Evolutionary conservation across 2,797 vertebrate species (phyloP), one percentile per base, ranked within the genome.

Genomic region (Pseudochirops cupreus): DNA sequence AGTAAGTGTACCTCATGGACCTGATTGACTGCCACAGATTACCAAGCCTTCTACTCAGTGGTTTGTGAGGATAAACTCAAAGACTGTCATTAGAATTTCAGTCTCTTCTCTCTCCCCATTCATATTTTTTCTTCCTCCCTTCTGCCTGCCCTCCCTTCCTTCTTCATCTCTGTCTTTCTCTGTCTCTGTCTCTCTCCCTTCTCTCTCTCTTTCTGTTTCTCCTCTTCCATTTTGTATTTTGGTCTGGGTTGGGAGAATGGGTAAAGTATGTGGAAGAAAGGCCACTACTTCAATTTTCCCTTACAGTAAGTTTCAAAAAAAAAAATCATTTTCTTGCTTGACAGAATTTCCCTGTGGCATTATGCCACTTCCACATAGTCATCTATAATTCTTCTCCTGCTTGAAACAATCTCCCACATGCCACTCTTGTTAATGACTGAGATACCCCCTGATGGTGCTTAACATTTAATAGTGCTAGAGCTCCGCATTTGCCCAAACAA

Each of bases 381-480:
- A 98, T 98, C 98, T 97, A 98, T 99, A 99, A 99, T 98, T 99
- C 98, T 98, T 98, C 97, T 98, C 94, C 97, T 98, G 98, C 97
- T 99, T 98, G 97, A 98, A 99, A 99, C 98, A 99, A 98, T 99
- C 98, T 99, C 98, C 98, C 97, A 97, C 98, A 98, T 98, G 98
- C 98, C 99, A 99, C 97, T 99, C 98, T 98, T 93, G 96, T 99
- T 99, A 99, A 99, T 99, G 99, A 99, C 99, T 98, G 98, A 99
- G 99, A 98, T 99, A 99, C 98, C 99, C 99, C 99, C 98, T 99
- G 99, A 99, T 98, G 98, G 99, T 99, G 99, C 99, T 99, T 99
- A 99, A 99, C 99, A 99, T 99, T 99, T 99, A 99, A 99, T 99
- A 99, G 99, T 98, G 99, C 99, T 99, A 98, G 99, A 99, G 98